phyloP scores from a whole-genome alignment of 2,888 invertebrate genomes.

The Orthonevra nobilis region DNA sequence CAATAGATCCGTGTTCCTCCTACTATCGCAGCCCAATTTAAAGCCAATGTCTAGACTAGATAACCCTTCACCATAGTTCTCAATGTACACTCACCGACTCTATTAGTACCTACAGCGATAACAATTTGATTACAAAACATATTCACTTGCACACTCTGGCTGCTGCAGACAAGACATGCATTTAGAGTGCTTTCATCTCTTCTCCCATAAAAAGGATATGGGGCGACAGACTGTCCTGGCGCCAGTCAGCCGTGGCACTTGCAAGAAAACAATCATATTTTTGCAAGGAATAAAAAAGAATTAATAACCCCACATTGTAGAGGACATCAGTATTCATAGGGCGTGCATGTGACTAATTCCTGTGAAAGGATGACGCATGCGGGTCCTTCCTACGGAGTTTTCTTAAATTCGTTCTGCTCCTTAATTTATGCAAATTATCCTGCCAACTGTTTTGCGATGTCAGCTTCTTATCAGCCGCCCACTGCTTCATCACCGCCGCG shows the following conservation, averaged over 20 bases:
- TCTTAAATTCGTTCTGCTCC: background rate
- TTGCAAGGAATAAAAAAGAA: background rate
- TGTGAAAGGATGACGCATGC: slow-evolving; percentile 2
- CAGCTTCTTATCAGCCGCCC: slow-evolving; percentile 15
- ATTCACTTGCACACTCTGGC: background rate
- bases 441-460: slow-evolving; percentile 6
- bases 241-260: slow-evolving; percentile 18
- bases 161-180: background rate
- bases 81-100: background rate
- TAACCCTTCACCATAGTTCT: background rate
- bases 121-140: slow-evolving; percentile 25
- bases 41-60: slow-evolving; percentile 11
- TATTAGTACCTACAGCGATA: slow-evolving; percentile 7
- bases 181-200: background rate
- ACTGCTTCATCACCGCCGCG: slow-evolving; percentile 7
- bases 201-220: background rate
- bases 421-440: slow-evolving; percentile 33
- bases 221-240: slow-evolving; percentile 43
- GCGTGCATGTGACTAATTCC: slow-evolving; percentile 5
- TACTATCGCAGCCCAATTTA: too few species aligned
- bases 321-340: slow-evolving; percentile 12
- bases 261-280: slow-evolving; percentile 9
- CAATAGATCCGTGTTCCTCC: too few species aligned
- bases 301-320: background rate
- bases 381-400: background rate